A percentile compares a stretch with the other conserved stretches of the same genome.
Conservation (phyloP, 2,888 invertebrate genomes). For the Marasmarcha lunaedactyla region DNA sequence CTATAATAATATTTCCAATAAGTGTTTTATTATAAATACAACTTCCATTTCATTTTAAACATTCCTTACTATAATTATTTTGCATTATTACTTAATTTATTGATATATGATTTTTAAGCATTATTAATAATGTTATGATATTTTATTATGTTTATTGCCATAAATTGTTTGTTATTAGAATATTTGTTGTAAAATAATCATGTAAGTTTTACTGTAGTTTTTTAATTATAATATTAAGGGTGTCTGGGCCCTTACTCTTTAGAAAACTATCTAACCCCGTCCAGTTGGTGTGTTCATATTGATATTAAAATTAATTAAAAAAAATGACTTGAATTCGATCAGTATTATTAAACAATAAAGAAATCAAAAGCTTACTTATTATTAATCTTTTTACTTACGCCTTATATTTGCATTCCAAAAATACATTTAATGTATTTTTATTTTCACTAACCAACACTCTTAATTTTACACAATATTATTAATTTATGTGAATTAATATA, state of each 20-base stretch:
- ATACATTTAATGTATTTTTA: neutral
- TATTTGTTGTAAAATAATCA: slow-evolving; percentile 18
- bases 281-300: slow-evolving; percentile 16
- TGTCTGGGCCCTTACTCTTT: slow-evolving; percentile 2
- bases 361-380: too few species aligned
- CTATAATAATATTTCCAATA: too few species aligned
- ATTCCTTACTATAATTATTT: too few species aligned
- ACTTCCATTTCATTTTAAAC: too few species aligned
- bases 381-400: too few species aligned
- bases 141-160: slow-evolving; percentile 19
- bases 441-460: neutral
- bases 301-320: slow-evolving; percentile 7
- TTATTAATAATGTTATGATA: slow-evolving; percentile 15
- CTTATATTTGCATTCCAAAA: neutral
- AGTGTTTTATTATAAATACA: too few species aligned
- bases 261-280: slow-evolving; percentile 11
- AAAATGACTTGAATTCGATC: slow-evolving; percentile 2
- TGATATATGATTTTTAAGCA: slow-evolving; percentile 8
- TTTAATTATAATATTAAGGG: slow-evolving; percentile 3
- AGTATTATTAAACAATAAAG: slow-evolving; percentile 1
- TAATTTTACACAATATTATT: neutral
- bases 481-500: too few species aligned
- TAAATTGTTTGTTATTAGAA: slow-evolving; percentile 22
- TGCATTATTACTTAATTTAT: too few species aligned
- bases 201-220: slow-evolving; percentile 12